Conservation (phyloP, 1,140 invertebrate genomes). For the Zaprionus tsacasi region DNA sequence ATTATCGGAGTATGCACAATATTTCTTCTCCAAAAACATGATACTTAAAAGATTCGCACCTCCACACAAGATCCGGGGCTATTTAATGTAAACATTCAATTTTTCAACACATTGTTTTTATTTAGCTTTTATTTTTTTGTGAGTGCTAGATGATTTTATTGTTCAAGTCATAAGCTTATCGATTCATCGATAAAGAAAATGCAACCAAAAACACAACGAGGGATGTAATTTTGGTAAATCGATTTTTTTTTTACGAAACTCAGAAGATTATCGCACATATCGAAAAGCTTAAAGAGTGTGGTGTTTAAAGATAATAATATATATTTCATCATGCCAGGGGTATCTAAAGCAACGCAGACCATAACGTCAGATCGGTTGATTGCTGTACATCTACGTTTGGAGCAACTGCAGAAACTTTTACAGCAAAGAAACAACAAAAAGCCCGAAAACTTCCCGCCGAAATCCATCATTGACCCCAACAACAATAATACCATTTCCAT, state of each 20-base stretch:
- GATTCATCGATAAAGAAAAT: not conserved
- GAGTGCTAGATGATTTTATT: no score
- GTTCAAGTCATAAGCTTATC: not conserved
- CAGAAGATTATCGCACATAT: not conserved
- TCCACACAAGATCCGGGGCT: not conserved
- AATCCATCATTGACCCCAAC: not conserved
- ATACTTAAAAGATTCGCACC: not conserved
- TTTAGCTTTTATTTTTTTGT: no score
- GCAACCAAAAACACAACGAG: not conserved
- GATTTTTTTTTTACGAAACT: not conserved
- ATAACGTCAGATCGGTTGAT: not conserved
- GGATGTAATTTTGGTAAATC: not conserved
- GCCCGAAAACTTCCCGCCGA: not conserved
- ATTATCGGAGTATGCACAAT: constrained; percentile 29
- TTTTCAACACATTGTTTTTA: constrained; percentile 5
- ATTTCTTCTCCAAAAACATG: constrained; percentile 25
- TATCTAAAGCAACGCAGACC: constrained; percentile 9
- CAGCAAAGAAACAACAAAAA: not conserved
- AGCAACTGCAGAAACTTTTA: not conserved
- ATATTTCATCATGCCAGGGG: not conserved
- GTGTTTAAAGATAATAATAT: not conserved
- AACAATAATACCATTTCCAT: not conserved
- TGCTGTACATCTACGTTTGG: constrained; percentile 10
- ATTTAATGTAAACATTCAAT: constrained; percentile 6
- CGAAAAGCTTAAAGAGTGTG: not conserved